phyloP scores from a whole-genome alignment of 2,797 vertebrate genomes.

The Myotis pilosus region DNA sequence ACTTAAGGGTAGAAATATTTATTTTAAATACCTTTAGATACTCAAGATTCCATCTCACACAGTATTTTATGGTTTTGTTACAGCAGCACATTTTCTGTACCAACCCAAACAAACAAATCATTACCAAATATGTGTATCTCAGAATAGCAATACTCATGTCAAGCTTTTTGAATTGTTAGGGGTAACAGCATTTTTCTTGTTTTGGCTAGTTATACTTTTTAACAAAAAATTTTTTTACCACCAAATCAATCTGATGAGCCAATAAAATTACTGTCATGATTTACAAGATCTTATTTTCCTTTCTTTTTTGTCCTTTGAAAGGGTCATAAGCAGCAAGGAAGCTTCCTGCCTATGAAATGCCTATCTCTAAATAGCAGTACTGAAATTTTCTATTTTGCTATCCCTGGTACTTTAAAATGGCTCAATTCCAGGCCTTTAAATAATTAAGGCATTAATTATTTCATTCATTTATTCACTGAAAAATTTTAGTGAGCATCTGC shows the following conservation, averaged over 20 bases:
- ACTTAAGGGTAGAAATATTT: slow-evolving; percentile 49
- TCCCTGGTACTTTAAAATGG: slow-evolving; percentile 1
- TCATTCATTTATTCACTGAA: neutral
- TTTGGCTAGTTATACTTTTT: neutral
- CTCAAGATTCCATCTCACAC: slow-evolving; percentile 28
- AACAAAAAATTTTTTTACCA: neutral
- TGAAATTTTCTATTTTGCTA: neutral
- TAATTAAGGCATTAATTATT: neutral
- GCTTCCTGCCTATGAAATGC: neutral
- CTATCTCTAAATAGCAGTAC: neutral
- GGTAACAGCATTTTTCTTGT: neutral
- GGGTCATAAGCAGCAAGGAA: neutral
- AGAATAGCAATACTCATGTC: neutral
- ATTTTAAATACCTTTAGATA: slow-evolving; percentile 60
- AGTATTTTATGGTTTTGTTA: slow-evolving; percentile 44
- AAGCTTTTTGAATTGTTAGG: neutral
- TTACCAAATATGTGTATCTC: slow-evolving; percentile 33
- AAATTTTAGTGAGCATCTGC: neutral
- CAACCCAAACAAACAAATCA: slow-evolving; percentile 49
- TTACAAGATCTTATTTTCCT: slow-evolving; percentile 6
- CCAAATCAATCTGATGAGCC: neutral
- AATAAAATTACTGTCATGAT: neutral
- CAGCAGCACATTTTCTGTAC: slow-evolving; percentile 36
- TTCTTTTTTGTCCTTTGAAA: neutral
- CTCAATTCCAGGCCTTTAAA: neutral